Base-by-base conservation (phyloP, 2,888 invertebrate genomes). In the Eulithis prunata region DNA sequence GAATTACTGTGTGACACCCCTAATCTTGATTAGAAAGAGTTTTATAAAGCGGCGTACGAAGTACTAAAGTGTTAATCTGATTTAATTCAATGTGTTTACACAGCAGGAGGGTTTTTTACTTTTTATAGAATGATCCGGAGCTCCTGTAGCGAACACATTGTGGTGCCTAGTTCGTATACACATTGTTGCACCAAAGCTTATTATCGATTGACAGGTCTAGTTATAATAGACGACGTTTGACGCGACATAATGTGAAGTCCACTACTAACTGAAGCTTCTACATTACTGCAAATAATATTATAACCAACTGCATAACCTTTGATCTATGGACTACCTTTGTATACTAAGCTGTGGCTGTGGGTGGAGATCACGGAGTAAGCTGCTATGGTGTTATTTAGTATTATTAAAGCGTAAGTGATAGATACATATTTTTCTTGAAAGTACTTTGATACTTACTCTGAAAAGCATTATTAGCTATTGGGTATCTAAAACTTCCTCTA, bases 31-130 rank as follows among this genome's bases (percentile, higher is more conserved):
- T 86, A 83, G 81, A 85, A 84, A 82, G 81, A 82, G 83, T 80
- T 86, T 62, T 80, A 88, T 87, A 89, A 89, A 88, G 86, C 85
- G 76, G 75, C 79, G 81, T 73, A 82, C 84, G 83, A 82, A 82
- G 82, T 87, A 88, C 59, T 56, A 66, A 63, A 91, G 91, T 91
- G 92, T 91, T 91, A 92, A 93, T 92, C 92, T 89, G 91, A 91
- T 91, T 90, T 88, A 84, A 87, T 86, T 83, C 86, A 89, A 89
- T 91, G 88, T 89, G 83, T 87, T 84, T 83, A 81, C 87, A 68
- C 90, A 85, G 87, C 87, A 81, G 89, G 89, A 83, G 85, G 81
- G 77, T 84, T 80, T 86, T 89, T 85, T 81, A 57, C 41, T 41
- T 68, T 65, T 59, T 67, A 77, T 81, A 78, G 73, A 81, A 84